Evolutionary conservation across 92 coral and sea anemone genomes (phyloP).

Genomic region (Zoanthus sansibaricus): DNA sequence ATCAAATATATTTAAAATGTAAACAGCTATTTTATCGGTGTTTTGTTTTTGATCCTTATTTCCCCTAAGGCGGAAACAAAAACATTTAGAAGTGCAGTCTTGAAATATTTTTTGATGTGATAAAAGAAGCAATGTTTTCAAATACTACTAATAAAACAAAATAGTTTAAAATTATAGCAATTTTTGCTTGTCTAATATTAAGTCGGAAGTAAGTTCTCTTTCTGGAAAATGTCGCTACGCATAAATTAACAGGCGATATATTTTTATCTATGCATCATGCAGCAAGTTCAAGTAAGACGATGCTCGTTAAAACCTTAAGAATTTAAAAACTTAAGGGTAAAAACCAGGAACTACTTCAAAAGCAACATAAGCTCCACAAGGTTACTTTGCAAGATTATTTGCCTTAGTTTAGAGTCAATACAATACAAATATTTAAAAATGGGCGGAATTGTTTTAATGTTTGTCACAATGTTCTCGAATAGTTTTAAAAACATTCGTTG

Average conservation of each 20-base stretch:
- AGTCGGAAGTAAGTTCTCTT: neutral
- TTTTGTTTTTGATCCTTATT: neutral
- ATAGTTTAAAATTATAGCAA: neutral
- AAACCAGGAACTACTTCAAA: too few species aligned
- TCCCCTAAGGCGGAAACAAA: conserved; percentile 15
- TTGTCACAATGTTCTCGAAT: neutral
- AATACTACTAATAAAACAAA: neutral
- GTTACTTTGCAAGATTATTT: neutral
- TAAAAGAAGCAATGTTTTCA: neutral
- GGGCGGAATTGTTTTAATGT: neutral
- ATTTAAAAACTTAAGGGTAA: too few species aligned
- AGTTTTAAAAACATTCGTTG: neutral
- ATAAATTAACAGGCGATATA: neutral
- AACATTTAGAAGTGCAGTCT: neutral
- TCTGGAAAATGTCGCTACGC: conserved; percentile 38
- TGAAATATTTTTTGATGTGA: neutral
- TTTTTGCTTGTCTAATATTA: neutral
- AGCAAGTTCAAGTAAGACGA: too few species aligned
- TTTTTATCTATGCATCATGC: too few species aligned
- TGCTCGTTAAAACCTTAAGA: too few species aligned
- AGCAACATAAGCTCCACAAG: too few species aligned
- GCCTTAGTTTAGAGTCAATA: neutral
- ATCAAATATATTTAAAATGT: conserved; percentile 17
- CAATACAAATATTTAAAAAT: neutral
- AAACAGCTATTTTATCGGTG: conserved; percentile 1